A percentile compares a stretch with the other conserved stretches of the same genome.
Evolutionary conservation across 2,113 vertebrate genomes (phyloP).

Genomic region (Rhinoderma darwinii): DNA sequence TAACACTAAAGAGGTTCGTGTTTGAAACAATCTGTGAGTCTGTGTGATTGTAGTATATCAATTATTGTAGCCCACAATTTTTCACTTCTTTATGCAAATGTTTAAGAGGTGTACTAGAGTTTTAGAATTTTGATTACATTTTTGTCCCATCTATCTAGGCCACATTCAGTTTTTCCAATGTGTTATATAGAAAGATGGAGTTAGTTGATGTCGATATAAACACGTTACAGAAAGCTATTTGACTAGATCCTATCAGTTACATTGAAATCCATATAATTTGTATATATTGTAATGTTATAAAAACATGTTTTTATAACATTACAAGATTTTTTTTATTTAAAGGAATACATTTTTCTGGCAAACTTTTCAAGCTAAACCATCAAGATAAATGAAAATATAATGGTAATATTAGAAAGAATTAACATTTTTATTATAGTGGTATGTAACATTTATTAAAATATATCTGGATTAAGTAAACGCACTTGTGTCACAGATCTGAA

Average conservation of each 20-base stretch:
- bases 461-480: constrained; percentile 50
- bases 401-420: neutral
- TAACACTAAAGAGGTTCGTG: constrained; percentile 28
- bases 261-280: constrained; percentile 22
- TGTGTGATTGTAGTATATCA: constrained; percentile 43
- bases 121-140: neutral
- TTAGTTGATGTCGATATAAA: constrained; percentile 27
- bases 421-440: constrained; percentile 43
- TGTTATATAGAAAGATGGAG: constrained; percentile 27
- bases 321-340: constrained; percentile 1
- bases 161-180: constrained; percentile 31
- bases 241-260: constrained; percentile 16
- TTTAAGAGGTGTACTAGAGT: constrained; percentile 28
- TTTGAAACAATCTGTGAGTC: constrained; percentile 46
- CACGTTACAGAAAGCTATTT: constrained; percentile 21
- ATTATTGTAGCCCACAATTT: constrained; percentile 27
- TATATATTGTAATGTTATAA: constrained; percentile 47
- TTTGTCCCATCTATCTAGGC: neutral
- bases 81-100: constrained; percentile 6
- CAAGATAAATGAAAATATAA: neutral
- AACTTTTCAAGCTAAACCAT: constrained; percentile 22
- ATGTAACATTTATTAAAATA: constrained; percentile 49
- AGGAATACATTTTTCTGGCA: constrained; percentile 25
- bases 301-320: constrained; percentile 13
- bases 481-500: constrained; percentile 53